These are phyloP conservation scores for Diaphora mendica DNA, from an alignment of 2,888 invertebrate genomes.

Conservation along the genomic window DNA sequence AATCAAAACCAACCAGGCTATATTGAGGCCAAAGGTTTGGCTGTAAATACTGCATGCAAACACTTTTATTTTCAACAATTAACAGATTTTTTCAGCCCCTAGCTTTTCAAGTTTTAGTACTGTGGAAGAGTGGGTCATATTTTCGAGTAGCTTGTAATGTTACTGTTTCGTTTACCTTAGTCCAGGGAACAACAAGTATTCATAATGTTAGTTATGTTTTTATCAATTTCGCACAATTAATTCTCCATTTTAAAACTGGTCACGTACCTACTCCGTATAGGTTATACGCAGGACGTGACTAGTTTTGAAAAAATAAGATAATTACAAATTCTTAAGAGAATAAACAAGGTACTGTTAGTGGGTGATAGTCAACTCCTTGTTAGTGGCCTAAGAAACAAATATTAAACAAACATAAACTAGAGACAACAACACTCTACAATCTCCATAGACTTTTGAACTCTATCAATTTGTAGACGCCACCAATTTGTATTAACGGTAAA, in stretches of 20 bases:
- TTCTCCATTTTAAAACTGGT: not conserved
- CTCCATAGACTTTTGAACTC: not conserved
- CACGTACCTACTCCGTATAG: not conserved
- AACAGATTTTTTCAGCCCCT: not conserved
- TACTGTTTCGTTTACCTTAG: not conserved
- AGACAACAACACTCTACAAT: not conserved
- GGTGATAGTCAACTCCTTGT: too few species aligned
- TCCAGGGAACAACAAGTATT: not conserved
- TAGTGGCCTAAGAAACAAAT: too few species aligned
- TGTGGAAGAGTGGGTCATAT: not conserved
- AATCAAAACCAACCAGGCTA: not conserved
- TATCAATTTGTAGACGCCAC: not conserved
- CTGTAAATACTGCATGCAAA: not conserved
- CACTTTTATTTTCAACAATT: not conserved
- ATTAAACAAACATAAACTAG: not conserved
- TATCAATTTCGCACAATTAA: not conserved
- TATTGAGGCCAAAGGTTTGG: not conserved
- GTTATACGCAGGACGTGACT: too few species aligned
- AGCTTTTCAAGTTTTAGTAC: not conserved
- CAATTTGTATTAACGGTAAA: conserved; percentile 10
- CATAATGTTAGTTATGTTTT: not conserved
- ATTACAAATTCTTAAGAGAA: not conserved
- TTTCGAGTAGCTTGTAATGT: not conserved
- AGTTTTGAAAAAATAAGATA: too few species aligned
- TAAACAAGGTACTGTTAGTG: not conserved